Evolutionary conservation across 2,888 invertebrate species (phyloP), one percentile per base, ranked within the genome.

Genomic region (Drosophila neotestacea): DNA sequence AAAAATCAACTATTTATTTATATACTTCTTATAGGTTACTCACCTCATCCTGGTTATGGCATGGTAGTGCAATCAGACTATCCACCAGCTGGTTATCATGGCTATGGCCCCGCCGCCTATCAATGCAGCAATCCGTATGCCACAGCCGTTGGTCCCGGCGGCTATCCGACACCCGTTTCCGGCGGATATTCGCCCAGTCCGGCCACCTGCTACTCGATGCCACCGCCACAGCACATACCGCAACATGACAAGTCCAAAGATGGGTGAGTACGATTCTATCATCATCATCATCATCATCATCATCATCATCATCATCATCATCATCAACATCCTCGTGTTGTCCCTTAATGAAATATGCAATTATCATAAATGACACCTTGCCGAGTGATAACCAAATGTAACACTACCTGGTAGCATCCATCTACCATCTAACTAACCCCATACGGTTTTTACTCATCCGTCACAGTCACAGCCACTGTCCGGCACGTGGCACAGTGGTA

Each of bases 31-130:
- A 0, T 6, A 96, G 97, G 96, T 73, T 97, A 97, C 91, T 97
- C 97, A 92, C 97, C 97, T 10, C 97, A 97, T 92, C 96, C 96
- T 4, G 96, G 96, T 6, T 96, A 96, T 91, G 96, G 96, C 0
- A 96, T 96, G 93, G 96, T 95, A 32, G 95, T 95, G 52, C 96
- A 96, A 91, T 95, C 96, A 39, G 97, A 97, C 92, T 97, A 97
- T 93, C 96, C 96, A 41, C 95, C 95, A 78, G 95, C 95, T 93
- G 93, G 96, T 91, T 93, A 96, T 94, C 92, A 96, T 91, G 93
- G 96, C 90, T 94, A 96, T 93, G 94, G 94, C 51, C 95, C 94
- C 91, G 94, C 92, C 91, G 95, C 93, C 70, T 95, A 94, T 92
- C 93, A 93, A 66, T 93, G 93, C 85, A 92, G 92, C 82, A 92